phyloP scores from a whole-genome alignment of 2,888 invertebrate genomes.

The Deilephila porcellus region DNA sequence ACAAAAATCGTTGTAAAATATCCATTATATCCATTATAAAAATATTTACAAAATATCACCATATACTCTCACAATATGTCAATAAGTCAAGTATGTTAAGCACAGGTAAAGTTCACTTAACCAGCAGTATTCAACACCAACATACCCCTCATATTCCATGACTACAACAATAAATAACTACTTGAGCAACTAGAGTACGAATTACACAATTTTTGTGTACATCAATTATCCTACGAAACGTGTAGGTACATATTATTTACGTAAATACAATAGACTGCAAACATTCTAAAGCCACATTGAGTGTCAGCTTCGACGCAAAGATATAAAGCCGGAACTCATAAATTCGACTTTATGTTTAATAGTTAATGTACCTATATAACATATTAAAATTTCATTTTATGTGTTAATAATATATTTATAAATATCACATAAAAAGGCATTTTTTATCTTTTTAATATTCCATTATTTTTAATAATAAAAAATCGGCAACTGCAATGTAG shows the following conservation, averaged over 20 bases:
- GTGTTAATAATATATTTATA: no score
- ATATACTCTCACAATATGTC: slow-evolving; percentile 30
- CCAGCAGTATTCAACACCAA: slow-evolving; percentile 12
- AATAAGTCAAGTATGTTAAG: slow-evolving; percentile 12
- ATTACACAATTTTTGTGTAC: slow-evolving; percentile 54
- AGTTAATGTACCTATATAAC: neutral
- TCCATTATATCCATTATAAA: slow-evolving; percentile 28
- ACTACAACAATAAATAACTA: slow-evolving; percentile 53
- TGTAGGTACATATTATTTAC: slow-evolving; percentile 56
- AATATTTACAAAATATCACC: slow-evolving; percentile 53
- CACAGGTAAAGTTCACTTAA: neutral
- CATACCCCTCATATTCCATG: neutral
- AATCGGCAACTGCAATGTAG: no score
- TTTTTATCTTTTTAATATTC: no score
- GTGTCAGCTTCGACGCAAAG: neutral
- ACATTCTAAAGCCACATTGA: slow-evolving; percentile 38
- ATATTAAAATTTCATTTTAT: no score
- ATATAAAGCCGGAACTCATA: neutral
- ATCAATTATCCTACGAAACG: slow-evolving; percentile 56
- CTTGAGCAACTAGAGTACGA: slow-evolving; percentile 53
- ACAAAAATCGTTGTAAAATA: slow-evolving; percentile 26
- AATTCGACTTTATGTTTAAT: neutral
- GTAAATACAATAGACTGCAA: slow-evolving; percentile 41
- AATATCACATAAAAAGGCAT: no score
- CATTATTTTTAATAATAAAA: no score